Conservation (phyloP, 2,888 invertebrate species). For the Pheosia tremula region DNA sequence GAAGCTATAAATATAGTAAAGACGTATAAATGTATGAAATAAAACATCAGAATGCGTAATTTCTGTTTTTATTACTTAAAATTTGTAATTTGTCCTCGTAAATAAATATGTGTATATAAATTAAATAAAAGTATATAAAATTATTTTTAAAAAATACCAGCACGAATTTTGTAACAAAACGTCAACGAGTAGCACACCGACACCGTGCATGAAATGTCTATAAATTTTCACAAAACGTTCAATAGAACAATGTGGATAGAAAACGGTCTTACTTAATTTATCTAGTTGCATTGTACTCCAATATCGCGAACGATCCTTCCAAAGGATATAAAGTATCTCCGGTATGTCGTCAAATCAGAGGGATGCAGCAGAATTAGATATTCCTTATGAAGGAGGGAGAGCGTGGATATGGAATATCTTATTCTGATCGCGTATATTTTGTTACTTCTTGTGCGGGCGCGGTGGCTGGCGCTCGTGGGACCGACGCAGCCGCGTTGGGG, state of each 20-base stretch:
- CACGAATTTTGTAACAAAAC: slow-evolving; percentile 42
- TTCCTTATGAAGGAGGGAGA: slow-evolving; percentile 18
- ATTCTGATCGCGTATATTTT: slow-evolving; percentile 9
- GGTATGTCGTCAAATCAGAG: slow-evolving; percentile 21
- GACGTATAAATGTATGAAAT: slow-evolving; percentile 9
- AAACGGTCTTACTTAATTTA: slow-evolving; percentile 8
- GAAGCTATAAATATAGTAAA: background rate
- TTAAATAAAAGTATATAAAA: slow-evolving; percentile 47
- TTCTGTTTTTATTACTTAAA: slow-evolving; percentile 46
- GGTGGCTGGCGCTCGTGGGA: slow-evolving; percentile 49
- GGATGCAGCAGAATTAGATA: slow-evolving; percentile 24
- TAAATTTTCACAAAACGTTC: slow-evolving; percentile 19
- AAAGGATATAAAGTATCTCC: slow-evolving; percentile 15
- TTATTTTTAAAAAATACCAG: slow-evolving; percentile 40
- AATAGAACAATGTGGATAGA: slow-evolving; percentile 14
- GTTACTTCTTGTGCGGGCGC: slow-evolving; percentile 53
- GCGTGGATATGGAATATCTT: slow-evolving; percentile 25
- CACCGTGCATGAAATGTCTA: slow-evolving; percentile 33
- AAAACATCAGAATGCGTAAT: slow-evolving; percentile 20
- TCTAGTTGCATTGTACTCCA: slow-evolving; percentile 17
- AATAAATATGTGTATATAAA: slow-evolving; percentile 54
- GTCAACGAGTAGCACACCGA: slow-evolving; percentile 40
- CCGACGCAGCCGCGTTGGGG: slow-evolving; percentile 67
- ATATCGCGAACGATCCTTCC: slow-evolving; percentile 21
- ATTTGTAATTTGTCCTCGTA: slow-evolving; percentile 32